phyloP scores from a whole-genome alignment of 1,140 invertebrate genomes.

The Drosophila lowei region DNA sequence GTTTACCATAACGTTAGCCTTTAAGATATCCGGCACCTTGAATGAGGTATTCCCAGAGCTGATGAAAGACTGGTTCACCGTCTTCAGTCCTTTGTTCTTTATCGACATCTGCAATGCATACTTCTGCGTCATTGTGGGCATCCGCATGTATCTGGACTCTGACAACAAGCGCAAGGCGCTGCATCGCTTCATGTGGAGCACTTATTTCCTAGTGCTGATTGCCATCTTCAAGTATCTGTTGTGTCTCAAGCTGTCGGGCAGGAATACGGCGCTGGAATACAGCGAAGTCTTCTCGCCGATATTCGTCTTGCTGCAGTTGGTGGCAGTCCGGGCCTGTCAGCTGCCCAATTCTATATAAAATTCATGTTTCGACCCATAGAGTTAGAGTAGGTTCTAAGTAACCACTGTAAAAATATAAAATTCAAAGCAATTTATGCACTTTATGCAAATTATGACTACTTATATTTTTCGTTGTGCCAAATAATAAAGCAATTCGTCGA shows the following conservation, averaged over 20 bases:
- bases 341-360: slow-evolving; percentile 84
- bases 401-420: no score
- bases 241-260: slow-evolving; percentile 92
- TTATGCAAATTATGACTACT: no score
- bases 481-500: no score
- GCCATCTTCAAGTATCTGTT: slow-evolving; percentile 97
- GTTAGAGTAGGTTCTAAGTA: slow-evolving; percentile 10
- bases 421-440: no score
- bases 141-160: slow-evolving; percentile 93
- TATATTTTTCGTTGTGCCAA: no score
- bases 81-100: slow-evolving; percentile 95
- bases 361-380: slow-evolving; percentile 32
- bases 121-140: slow-evolving; percentile 96
- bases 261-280: slow-evolving; percentile 90
- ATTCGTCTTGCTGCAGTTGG: slow-evolving; percentile 94
- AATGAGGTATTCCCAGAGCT: slow-evolving; percentile 83
- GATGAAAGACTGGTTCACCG: slow-evolving; percentile 89
- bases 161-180: slow-evolving; percentile 90
- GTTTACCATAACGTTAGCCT: slow-evolving; percentile 91
- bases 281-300: slow-evolving; percentile 96
- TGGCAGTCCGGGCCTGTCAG: slow-evolving; percentile 96
- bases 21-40: slow-evolving; percentile 88
- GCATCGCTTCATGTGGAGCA: slow-evolving; percentile 92
- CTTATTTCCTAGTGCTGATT: slow-evolving; percentile 91
- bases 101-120: slow-evolving; percentile 96